Conservation (phyloP, 2,797 vertebrate genomes). For the Brachymystax lenok region DNA sequence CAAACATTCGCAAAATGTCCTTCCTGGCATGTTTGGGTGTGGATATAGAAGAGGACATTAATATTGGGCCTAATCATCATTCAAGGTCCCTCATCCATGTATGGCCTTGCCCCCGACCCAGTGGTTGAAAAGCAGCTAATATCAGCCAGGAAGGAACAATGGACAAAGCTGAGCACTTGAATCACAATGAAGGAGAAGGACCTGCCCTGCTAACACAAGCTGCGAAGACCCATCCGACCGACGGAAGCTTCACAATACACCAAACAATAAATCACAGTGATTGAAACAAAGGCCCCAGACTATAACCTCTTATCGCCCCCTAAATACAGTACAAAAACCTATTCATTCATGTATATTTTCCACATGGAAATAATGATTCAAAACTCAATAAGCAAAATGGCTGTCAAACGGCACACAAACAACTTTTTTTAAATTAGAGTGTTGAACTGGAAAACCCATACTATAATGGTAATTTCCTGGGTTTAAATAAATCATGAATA, state of each 20-base stretch:
- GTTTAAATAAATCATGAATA: slow-evolving; percentile 15
- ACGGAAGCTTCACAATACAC: slow-evolving; percentile 14
- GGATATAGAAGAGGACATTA: not conserved
- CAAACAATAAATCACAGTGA: not conserved
- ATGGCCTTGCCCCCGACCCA: slow-evolving; percentile 3
- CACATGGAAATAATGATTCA: slow-evolving; percentile 5
- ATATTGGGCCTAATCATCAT: slow-evolving; percentile 6
- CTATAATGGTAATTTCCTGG: slow-evolving; percentile 43
- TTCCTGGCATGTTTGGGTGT: not conserved
- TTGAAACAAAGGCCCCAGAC: not conserved
- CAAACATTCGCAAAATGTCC: not conserved
- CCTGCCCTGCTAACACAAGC: slow-evolving; percentile 7
- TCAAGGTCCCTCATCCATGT: not conserved
- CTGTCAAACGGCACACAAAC: not conserved
- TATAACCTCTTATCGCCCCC: not conserved
- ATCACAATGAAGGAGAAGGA: slow-evolving; percentile 17
- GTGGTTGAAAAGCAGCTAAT: slow-evolving; percentile 21
- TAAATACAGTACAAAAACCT: not conserved
- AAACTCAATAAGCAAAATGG: not conserved
- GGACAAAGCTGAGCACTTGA: slow-evolving; percentile 29
- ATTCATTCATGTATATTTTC: slow-evolving; percentile 11
- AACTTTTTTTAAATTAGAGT: not conserved
- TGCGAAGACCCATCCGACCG: not conserved
- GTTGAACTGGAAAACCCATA: not conserved
- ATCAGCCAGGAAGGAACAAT: slow-evolving; percentile 30